Conservation (phyloP, 2,113 vertebrate genomes). For the Tetrax tetrax region DNA sequence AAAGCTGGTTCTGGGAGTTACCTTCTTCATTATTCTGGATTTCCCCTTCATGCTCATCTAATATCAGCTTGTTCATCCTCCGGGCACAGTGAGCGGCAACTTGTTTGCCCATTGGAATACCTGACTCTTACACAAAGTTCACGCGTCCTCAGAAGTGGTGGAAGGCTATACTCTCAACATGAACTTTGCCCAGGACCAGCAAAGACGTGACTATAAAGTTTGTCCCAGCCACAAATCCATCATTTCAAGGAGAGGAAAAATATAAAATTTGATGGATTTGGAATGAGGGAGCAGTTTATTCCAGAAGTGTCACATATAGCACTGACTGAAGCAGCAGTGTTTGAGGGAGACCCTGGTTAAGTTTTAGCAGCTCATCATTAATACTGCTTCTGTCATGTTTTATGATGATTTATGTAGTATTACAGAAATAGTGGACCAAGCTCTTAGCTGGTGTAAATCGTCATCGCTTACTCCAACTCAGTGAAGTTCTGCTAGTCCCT, state of each 20-base stretch:
- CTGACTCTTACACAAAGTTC: not conserved
- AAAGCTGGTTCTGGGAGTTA: not conserved
- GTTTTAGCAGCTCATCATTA: conserved; percentile 7
- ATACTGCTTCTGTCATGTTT: not conserved
- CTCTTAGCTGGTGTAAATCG: conserved; percentile 16
- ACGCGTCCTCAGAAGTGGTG: not conserved
- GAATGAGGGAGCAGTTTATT: not conserved
- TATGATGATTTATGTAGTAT: not conserved
- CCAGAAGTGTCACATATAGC: not conserved
- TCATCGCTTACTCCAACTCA: not conserved
- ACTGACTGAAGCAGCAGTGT: not conserved
- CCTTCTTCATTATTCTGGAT: not conserved
- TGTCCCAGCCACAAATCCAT: not conserved
- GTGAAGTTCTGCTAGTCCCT: not conserved
- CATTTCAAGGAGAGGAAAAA: conserved; percentile 9
- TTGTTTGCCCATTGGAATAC: conserved; percentile 12
- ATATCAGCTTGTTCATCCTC: not conserved
- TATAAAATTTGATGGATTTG: conserved; percentile 22
- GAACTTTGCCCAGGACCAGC: not conserved
- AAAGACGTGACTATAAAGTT: not conserved
- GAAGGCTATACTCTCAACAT: not conserved
- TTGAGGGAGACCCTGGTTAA: not conserved
- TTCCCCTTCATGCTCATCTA: not conserved
- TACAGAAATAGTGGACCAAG: conserved; percentile 5
- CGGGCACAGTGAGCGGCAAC: not conserved